A percentile compares a stretch with the other conserved stretches of the same genome.
Conservation (phyloP, 2,113 vertebrate genomes). For the Xyliphius kryptos region DNA sequence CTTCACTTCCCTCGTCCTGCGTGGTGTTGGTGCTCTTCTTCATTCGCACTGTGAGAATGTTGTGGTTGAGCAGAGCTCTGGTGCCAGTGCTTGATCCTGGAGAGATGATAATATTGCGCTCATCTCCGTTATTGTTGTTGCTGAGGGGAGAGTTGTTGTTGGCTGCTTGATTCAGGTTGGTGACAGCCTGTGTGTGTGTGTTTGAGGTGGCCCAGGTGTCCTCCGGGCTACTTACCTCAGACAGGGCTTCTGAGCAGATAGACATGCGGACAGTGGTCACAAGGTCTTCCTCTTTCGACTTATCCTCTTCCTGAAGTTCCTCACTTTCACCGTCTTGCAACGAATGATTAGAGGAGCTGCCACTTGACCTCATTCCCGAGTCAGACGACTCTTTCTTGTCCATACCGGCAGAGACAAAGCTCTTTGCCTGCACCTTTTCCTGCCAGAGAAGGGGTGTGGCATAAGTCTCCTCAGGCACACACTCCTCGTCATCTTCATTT, state of each 20-base stretch:
- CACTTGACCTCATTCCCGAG: slow-evolving; percentile 81
- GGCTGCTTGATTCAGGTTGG: slow-evolving; percentile 79
- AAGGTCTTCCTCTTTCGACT: slow-evolving; percentile 48
- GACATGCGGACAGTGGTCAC: slow-evolving; percentile 87
- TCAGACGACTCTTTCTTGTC: slow-evolving; percentile 93
- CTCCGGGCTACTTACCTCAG: slow-evolving; percentile 89
- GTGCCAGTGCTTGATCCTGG: slow-evolving; percentile 66
- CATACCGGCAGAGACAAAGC: slow-evolving; percentile 73
- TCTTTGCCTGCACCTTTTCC: slow-evolving; percentile 67
- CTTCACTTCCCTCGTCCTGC: slow-evolving; percentile 76
- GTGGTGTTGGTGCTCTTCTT: slow-evolving; percentile 58
- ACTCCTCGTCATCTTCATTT: slow-evolving; percentile 88
- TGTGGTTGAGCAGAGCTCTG: slow-evolving; percentile 75
- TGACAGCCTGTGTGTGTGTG: slow-evolving; percentile 51
- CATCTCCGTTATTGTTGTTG: slow-evolving; percentile 44
- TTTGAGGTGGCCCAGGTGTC: slow-evolving; percentile 75
- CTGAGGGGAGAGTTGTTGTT: slow-evolving; percentile 79
- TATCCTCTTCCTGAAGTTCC: slow-evolving; percentile 44
- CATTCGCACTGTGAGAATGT: slow-evolving; percentile 61
- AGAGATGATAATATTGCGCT: slow-evolving; percentile 64
- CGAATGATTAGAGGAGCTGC: slow-evolving; percentile 85
- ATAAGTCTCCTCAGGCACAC: slow-evolving; percentile 81
- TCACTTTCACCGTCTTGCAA: slow-evolving; percentile 74
- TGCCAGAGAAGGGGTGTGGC: slow-evolving; percentile 83
- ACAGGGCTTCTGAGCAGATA: slow-evolving; percentile 92